phyloP scores from a whole-genome alignment of 2,888 invertebrate species.

The Eurytoma adleriae region DNA sequence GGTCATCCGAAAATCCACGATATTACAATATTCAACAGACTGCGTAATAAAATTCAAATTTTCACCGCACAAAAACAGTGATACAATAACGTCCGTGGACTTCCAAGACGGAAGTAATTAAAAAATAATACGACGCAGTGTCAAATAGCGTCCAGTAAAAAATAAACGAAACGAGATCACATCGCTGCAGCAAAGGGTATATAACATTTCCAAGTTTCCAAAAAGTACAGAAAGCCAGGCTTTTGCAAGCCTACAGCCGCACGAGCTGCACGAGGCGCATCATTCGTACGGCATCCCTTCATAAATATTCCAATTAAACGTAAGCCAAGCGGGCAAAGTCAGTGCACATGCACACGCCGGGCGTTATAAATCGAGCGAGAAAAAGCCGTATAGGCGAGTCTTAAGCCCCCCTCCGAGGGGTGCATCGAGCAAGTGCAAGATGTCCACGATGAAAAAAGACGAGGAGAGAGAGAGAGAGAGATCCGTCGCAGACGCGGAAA shows the following conservation, averaged over 20 bases:
- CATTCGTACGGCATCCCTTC: slow-evolving; percentile 30
- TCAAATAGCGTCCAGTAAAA: no score
- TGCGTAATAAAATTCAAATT: no score
- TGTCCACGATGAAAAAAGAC: background rate
- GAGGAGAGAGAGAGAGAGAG: slow-evolving; percentile 1
- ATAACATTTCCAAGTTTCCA: background rate
- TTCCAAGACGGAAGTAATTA: no score
- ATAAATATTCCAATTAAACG: slow-evolving; percentile 57
- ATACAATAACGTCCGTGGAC: no score
- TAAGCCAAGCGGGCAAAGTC: slow-evolving; percentile 23
- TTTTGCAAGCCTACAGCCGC: background rate
- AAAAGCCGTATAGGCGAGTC: slow-evolving; percentile 25
- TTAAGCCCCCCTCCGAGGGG: background rate
- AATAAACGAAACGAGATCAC: no score
- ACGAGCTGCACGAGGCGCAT: background rate
- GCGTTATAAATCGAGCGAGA: slow-evolving; percentile 53
- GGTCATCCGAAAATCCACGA: no score
- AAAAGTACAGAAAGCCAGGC: slow-evolving; percentile 5
- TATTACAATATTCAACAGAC: no score
- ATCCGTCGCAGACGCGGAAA: background rate
- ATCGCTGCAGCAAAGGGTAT: background rate
- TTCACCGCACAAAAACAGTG: no score
- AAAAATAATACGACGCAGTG: no score
- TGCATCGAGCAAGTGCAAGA: slow-evolving; percentile 26
- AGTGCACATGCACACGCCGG: background rate